These are phyloP conservation scores for Oreochromis tanganicae DNA, from an alignment of 2,113 vertebrate species.

Conservation along the genomic window DNA sequence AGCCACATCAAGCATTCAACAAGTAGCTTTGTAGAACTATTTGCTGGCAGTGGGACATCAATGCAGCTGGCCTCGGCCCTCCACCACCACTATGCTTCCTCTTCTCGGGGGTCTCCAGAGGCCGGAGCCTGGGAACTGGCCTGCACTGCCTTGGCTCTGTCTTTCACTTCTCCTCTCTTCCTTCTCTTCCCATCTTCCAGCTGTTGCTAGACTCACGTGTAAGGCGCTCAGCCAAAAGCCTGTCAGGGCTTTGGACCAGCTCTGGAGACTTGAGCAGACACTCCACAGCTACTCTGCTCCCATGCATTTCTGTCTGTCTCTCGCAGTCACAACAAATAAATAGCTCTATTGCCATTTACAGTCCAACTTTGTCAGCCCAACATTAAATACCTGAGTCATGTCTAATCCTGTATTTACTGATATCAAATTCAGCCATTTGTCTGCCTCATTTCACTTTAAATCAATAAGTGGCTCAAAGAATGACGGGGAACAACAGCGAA, in stretches of 20 bases:
- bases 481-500: conserved; percentile 3
- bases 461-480: conserved; percentile 26
- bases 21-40: not conserved
- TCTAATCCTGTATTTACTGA: not conserved
- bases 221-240: conserved; percentile 57
- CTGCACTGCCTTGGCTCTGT: conserved; percentile 24
- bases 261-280: conserved; percentile 7
- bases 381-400: not conserved
- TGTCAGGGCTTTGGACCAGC: conserved; percentile 43
- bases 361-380: not conserved
- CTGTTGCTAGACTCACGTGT: conserved; percentile 66
- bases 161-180: conserved; percentile 5
- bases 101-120: conserved; percentile 38
- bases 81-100: conserved; percentile 6
- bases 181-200: conserved; percentile 39
- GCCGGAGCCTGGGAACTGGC: conserved; percentile 64
- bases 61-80: conserved; percentile 27
- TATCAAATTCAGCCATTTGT: not conserved
- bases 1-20: not conserved
- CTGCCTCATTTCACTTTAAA: not conserved
- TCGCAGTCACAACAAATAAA: conserved; percentile 4
- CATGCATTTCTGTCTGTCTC: conserved; percentile 14
- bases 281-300: not conserved
- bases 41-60: not conserved
- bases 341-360: not conserved